phyloP scores from a whole-genome alignment of 2,888 invertebrate genomes.

The Crocallis elinguaria region DNA sequence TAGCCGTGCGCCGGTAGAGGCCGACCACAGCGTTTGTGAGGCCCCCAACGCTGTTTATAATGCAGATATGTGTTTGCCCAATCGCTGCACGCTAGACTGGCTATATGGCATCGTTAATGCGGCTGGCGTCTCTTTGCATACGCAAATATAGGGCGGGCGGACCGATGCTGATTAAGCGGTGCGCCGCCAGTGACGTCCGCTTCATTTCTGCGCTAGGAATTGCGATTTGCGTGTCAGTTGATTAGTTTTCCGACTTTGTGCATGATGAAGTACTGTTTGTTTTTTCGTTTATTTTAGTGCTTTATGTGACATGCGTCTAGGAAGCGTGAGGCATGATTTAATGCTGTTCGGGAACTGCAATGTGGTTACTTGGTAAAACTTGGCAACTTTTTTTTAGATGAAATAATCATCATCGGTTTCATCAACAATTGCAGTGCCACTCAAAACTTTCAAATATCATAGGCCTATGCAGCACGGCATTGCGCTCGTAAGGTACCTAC shows the following conservation, averaged over 20 bases:
- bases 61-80: constrained; percentile 86
- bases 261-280: constrained; percentile 34
- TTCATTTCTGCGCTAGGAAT: constrained; percentile 72
- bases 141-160: constrained; percentile 84
- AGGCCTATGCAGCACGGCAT: too few relatives aligned
- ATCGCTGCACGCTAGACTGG: constrained; percentile 83
- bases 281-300: background rate
- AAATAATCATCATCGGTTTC: too few relatives aligned
- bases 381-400: background rate
- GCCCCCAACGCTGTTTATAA: constrained; percentile 83
- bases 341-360: background rate
- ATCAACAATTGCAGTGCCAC: too few relatives aligned
- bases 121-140: constrained; percentile 84
- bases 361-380: background rate
- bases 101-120: constrained; percentile 85
- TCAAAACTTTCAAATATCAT: too few relatives aligned
- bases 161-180: constrained; percentile 82
- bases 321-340: background rate
- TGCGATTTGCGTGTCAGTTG: constrained; percentile 66
- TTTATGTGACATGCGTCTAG: constrained; percentile 1
- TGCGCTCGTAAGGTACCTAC: too few relatives aligned
- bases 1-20: constrained; percentile 82
- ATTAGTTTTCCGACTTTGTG: constrained; percentile 62
- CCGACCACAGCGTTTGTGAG: constrained; percentile 83
- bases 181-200: constrained; percentile 69